A percentile compares a stretch with the other conserved stretches of the same genome.
Conservation (phyloP, 2,797 vertebrate genomes). For the Falco naumanni region DNA sequence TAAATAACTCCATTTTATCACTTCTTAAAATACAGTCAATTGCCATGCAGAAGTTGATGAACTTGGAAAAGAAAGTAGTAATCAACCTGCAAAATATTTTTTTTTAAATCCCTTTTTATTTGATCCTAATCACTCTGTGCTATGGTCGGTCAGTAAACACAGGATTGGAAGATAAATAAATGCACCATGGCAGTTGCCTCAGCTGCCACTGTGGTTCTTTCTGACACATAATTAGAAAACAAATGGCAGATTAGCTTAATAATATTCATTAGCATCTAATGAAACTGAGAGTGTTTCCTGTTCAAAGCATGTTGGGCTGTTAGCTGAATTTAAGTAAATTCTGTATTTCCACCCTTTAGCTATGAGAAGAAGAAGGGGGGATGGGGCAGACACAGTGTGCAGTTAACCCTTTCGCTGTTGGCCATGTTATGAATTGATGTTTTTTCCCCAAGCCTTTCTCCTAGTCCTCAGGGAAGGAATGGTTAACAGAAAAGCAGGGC, state of each 20-base stretch:
- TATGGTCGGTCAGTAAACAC: conserved; percentile 43
- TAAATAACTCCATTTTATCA: not conserved
- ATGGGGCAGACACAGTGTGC: not conserved
- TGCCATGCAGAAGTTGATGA: not conserved
- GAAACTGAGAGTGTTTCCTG: conserved; percentile 77
- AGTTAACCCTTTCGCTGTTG: conserved; percentile 41
- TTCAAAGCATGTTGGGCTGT: conserved; percentile 73
- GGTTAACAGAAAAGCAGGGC: conserved; percentile 72
- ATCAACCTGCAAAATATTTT: not conserved
- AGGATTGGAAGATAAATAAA: conserved; percentile 62
- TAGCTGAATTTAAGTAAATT: conserved; percentile 76
- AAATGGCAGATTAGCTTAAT: conserved; percentile 85
- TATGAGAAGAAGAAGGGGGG: not conserved
- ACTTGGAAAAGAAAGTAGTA: conserved; percentile 17
- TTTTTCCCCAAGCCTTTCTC: not conserved
- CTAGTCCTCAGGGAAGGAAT: conserved; percentile 43
- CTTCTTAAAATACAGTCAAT: not conserved
- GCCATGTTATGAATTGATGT: not conserved
- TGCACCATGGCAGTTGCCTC: conserved; percentile 73
- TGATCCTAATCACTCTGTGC: conserved; percentile 54
- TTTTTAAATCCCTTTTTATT: not conserved
- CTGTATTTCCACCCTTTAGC: conserved; percentile 61
- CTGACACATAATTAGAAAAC: conserved; percentile 84
- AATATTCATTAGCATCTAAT: conserved; percentile 84
- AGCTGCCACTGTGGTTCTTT: conserved; percentile 72